phyloP scores from a whole-genome alignment of 2,888 invertebrate species.

The Drosophila mulleri region DNA sequence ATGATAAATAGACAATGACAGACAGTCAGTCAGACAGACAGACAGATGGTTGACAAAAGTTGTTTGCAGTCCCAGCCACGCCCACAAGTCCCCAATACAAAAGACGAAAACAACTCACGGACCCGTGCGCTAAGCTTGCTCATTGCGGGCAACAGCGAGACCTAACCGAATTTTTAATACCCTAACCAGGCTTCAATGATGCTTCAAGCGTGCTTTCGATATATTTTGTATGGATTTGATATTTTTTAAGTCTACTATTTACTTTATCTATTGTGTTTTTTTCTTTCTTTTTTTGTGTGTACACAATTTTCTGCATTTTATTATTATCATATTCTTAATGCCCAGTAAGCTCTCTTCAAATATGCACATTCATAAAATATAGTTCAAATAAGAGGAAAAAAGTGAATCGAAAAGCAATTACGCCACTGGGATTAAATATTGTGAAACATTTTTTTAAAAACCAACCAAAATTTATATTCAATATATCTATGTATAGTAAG shows the following conservation, averaged over 20 bases:
- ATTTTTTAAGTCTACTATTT: neutral
- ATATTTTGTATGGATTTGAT: neutral
- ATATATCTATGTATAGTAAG: neutral
- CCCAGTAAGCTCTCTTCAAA: neutral
- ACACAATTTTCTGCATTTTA: neutral
- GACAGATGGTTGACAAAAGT: constrained; percentile 36
- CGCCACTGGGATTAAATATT: neutral
- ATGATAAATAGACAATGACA: constrained; percentile 7
- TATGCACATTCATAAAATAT: neutral
- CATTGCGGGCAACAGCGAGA: neutral
- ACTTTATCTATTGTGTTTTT: neutral
- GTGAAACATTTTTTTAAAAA: neutral
- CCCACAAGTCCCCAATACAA: constrained; percentile 18
- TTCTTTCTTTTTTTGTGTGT: too few relatives aligned
- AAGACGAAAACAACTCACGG: constrained; percentile 1
- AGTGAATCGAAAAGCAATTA: neutral
- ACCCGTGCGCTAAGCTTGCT: constrained; percentile 9
- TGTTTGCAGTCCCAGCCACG: constrained; percentile 33
- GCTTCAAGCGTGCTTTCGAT: neutral
- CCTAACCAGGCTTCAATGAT: neutral
- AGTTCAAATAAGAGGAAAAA: neutral
- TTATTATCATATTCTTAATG: neutral
- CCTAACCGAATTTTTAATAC: neutral
- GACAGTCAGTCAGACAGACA: constrained; percentile 3
- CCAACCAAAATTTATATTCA: neutral